Conservation (phyloP, 2,888 invertebrate species). For the Nomada fucata region DNA sequence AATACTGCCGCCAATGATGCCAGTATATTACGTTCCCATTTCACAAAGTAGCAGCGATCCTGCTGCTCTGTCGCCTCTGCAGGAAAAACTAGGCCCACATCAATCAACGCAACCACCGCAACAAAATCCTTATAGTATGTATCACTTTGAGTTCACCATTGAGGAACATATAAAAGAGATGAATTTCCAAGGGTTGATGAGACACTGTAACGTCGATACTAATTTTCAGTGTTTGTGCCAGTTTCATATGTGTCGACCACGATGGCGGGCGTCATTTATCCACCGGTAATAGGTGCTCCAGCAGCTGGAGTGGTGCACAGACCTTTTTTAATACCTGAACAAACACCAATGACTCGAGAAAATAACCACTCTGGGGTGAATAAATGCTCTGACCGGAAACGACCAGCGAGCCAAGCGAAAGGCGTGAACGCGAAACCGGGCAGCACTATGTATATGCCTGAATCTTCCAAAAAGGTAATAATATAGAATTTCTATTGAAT, state of each 20-base stretch:
- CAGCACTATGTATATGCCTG: constrained; percentile 86
- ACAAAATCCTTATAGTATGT: constrained; percentile 69
- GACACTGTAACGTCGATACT: background rate
- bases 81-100: constrained; percentile 48
- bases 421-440: constrained; percentile 86
- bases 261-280: constrained; percentile 87
- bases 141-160: background rate
- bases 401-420: constrained; percentile 85
- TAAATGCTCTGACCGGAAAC: constrained; percentile 68
- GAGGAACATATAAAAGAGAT: background rate
- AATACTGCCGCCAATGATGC: constrained; percentile 78
- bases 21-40: constrained; percentile 86
- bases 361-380: constrained; percentile 42
- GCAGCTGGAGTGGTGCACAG: constrained; percentile 86
- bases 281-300: constrained; percentile 83
- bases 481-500: background rate
- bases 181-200: background rate
- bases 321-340: constrained; percentile 84
- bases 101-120: constrained; percentile 39
- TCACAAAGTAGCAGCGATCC: constrained; percentile 76
- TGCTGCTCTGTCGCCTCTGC: constrained; percentile 19
- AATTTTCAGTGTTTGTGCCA: constrained; percentile 74
- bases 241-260: constrained; percentile 86
- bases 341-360: constrained; percentile 61
- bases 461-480: constrained; percentile 86